phyloP scores from a whole-genome alignment of 2,797 vertebrate genomes.

The Ceryle rudis region DNA sequence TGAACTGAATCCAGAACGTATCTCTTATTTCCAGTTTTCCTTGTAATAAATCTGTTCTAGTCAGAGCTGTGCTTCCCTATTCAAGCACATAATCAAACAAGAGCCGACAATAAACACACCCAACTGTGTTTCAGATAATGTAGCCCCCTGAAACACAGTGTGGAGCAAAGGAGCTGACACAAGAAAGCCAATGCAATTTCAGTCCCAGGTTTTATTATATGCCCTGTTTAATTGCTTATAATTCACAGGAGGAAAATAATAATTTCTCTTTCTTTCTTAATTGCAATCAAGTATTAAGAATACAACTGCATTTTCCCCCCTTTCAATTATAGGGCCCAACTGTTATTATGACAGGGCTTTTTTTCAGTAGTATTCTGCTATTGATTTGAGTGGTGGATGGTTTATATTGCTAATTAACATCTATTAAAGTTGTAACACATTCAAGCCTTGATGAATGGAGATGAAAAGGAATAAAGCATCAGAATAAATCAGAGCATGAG shows the following conservation, averaged over 20 bases:
- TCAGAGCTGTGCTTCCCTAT: background rate
- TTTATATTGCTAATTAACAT: constrained; percentile 44
- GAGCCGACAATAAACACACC: background rate
- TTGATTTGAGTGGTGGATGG: constrained; percentile 9
- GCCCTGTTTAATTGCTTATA: constrained; percentile 4
- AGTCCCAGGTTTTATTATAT: background rate
- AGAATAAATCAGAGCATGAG: constrained; percentile 30
- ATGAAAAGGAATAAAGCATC: background rate
- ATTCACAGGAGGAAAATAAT: constrained; percentile 14
- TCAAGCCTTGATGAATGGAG: constrained; percentile 40
- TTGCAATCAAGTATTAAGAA: constrained; percentile 7
- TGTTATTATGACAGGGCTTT: background rate
- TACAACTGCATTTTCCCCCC: background rate
- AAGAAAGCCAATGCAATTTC: background rate
- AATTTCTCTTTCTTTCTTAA: constrained; percentile 48
- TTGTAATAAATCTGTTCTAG: background rate
- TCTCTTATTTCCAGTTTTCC: background rate
- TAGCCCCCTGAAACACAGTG: background rate
- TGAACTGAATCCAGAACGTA: background rate
- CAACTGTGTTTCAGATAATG: background rate
- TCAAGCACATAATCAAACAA: background rate
- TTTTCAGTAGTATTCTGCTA: background rate
- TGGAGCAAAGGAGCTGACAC: background rate
- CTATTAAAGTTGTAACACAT: constrained; percentile 22
- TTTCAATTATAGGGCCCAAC: background rate